A percentile compares a stretch with the other conserved stretches of the same genome.
Evolutionary conservation across 2,888 invertebrate species (phyloP).

Genomic region (Pammene aurita): DNA sequence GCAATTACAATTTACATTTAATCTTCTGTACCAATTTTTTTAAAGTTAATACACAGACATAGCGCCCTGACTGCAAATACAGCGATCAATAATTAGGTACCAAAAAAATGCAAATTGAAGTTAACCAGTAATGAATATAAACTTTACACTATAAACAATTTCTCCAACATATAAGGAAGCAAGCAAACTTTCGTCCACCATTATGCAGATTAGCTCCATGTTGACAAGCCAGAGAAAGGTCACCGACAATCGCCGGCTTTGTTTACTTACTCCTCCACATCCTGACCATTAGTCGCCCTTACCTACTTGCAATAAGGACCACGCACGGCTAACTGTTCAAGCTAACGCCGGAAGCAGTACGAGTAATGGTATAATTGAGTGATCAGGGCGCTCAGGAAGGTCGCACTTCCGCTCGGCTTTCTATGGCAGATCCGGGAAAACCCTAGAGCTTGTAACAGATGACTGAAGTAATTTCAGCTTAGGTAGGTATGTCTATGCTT

Average conservation of each 20-base stretch:
- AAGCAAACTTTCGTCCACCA: neutral
- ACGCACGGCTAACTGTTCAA: too few species aligned
- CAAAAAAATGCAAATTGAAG: too few species aligned
- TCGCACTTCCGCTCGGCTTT: slow-evolving; percentile 19
- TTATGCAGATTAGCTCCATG: slow-evolving; percentile 2
- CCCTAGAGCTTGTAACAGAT: neutral
- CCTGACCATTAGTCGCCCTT: too few species aligned
- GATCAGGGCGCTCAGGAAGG: slow-evolving; percentile 10
- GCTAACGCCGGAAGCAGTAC: slow-evolving; percentile 14
- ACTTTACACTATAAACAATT: too few species aligned
- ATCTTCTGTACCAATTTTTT: too few species aligned
- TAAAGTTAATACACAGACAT: too few species aligned
- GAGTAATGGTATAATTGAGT: slow-evolving; percentile 21
- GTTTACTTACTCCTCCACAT: neutral
- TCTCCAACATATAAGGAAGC: neutral
- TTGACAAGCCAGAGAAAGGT: slow-evolving; percentile 13
- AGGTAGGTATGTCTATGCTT: too few species aligned
- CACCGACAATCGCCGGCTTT: slow-evolving; percentile 14
- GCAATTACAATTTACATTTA: too few species aligned
- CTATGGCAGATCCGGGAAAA: slow-evolving; percentile 4
- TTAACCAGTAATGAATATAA: too few species aligned
- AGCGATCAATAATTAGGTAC: too few species aligned
- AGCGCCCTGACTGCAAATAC: too few species aligned
- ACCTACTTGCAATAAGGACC: too few species aligned
- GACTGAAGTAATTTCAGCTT: neutral